These are phyloP conservation scores for Rhopalosiphum maidis DNA, from an alignment of 1,140 invertebrate genomes.

Conservation along the genomic window DNA sequence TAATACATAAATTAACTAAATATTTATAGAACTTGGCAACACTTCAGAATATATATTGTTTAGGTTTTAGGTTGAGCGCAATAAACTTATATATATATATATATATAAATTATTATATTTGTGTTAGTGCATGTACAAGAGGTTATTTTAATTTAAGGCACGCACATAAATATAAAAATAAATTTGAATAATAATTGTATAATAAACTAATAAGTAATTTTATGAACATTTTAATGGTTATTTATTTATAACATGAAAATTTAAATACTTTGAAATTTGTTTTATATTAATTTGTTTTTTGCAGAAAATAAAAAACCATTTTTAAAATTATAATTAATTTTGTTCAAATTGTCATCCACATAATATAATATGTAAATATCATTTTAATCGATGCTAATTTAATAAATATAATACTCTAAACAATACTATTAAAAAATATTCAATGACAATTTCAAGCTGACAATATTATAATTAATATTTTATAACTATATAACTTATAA, in stretches of 20 bases:
- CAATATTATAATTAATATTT: neutral
- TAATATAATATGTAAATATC: neutral
- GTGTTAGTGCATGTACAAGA: neutral
- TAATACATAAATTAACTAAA: neutral
- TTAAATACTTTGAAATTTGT: neutral
- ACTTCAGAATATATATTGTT: neutral
- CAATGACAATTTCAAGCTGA: neutral
- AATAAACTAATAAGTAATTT: neutral
- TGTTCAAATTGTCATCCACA: neutral
- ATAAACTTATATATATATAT: neutral
- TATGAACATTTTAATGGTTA: slow-evolving; percentile 4
- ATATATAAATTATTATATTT: neutral
- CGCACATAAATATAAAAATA: neutral
- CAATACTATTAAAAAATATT: no score
- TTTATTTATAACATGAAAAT: slow-evolving; percentile 10
- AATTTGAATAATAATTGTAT: slow-evolving; percentile 19
- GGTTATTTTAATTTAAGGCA: neutral
- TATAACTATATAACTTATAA: neutral
- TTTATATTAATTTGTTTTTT: neutral
- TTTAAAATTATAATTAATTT: neutral
- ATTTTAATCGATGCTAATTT: neutral
- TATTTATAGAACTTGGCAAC: neutral
- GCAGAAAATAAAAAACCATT: neutral
- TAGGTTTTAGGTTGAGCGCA: neutral
- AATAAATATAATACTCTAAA: neutral